Evolutionary conservation across 53 echinoderm and acorn worm genomes (phyloP).

Genomic region (Paelopatides confundens): DNA sequence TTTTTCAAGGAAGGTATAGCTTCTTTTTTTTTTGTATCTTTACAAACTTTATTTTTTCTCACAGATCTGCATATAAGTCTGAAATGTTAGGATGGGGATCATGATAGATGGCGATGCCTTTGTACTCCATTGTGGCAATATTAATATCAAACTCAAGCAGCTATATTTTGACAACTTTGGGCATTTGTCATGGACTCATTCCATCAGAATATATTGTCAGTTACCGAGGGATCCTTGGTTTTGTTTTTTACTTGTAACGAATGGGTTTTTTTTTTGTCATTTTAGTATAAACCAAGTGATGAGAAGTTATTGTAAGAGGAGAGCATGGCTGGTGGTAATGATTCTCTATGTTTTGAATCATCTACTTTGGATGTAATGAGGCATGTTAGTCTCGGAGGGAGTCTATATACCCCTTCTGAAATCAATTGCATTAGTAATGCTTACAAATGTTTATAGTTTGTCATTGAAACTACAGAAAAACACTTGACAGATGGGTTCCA

Average conservation of each 20-base stretch:
- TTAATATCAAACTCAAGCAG: neutral
- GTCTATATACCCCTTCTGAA: neutral
- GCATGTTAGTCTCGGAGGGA: neutral
- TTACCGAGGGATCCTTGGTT: neutral
- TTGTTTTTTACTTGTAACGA: neutral
- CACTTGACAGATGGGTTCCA: neutral
- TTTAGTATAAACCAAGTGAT: neutral
- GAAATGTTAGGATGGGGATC: no score
- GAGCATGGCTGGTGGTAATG: neutral
- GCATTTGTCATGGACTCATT: constrained; percentile 21
- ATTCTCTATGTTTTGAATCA: neutral
- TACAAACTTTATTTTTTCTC: no score
- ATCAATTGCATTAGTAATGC: neutral
- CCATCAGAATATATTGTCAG: neutral
- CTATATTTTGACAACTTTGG: constrained; percentile 19
- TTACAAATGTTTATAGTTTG: neutral
- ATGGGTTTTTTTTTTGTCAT: neutral
- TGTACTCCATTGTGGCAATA: no score
- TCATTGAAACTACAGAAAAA: neutral
- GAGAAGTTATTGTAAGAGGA: neutral
- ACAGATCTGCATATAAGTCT: no score
- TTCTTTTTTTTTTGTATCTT: no score
- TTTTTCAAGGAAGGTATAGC: no score
- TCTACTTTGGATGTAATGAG: neutral
- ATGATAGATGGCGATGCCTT: no score